Percentiles rank a stretch among this genome's conserved stretches.
Conservation (phyloP, 2,797 vertebrate species). For the Oreortyx pictus region DNA sequence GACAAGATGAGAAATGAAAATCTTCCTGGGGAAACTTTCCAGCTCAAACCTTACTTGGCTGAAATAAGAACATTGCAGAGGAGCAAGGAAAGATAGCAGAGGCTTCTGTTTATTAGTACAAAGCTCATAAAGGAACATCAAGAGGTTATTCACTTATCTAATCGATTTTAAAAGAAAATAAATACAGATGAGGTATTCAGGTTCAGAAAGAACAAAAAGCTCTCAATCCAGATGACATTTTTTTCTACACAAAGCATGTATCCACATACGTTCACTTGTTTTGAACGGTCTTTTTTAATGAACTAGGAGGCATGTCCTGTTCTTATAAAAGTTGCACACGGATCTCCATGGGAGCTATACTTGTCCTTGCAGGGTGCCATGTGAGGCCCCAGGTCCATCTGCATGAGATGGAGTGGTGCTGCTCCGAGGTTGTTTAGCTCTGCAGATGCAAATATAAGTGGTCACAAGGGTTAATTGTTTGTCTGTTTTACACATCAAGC, state of each 20-base stretch:
- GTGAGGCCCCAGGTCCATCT: background rate
- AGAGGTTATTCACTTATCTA: constrained; percentile 10
- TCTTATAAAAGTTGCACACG: background rate
- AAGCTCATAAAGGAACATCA: constrained; percentile 15
- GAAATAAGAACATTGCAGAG: constrained; percentile 39
- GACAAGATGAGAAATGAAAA: constrained; percentile 68
- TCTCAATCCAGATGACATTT: background rate
- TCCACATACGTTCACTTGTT: background rate
- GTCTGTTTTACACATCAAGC: background rate
- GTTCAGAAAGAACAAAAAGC: background rate
- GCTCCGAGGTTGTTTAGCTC: background rate
- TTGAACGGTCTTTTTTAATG: background rate
- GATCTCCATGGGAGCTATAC: background rate
- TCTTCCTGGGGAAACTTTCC: constrained; percentile 56
- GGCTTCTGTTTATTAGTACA: background rate
- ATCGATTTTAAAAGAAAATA: background rate
- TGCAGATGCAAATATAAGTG: background rate
- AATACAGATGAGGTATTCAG: background rate
- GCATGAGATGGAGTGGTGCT: background rate
- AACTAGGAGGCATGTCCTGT: background rate
- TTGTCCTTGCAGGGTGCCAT: background rate
- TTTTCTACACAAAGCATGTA: background rate
- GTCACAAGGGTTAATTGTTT: constrained; percentile 2
- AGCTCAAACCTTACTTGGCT: constrained; percentile 40
- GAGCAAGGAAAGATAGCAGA: background rate